Percentiles rank a stretch among this genome's conserved stretches.
Conservation (phyloP, 2,888 invertebrate species). For the Tridacna gigas region DNA sequence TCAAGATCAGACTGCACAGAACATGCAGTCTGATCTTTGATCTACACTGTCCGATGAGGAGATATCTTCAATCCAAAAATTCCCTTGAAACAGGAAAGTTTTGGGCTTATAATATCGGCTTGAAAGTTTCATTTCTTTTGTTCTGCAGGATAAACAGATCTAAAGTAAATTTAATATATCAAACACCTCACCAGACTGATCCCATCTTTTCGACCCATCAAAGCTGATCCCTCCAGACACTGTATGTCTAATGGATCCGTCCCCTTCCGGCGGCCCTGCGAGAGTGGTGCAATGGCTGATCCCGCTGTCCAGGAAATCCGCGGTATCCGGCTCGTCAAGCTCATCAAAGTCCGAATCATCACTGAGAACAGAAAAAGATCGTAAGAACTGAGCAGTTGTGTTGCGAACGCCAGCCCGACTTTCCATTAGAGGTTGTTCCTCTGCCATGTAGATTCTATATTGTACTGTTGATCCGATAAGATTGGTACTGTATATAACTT, state of each 20-base stretch:
- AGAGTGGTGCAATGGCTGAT: not conserved
- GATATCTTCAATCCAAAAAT: too few relatives aligned
- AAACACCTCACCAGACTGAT: constrained; percentile 2
- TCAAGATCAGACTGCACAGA: too few relatives aligned
- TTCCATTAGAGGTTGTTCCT: constrained; percentile 57
- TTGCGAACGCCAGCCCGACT: constrained; percentile 47
- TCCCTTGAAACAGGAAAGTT: too few relatives aligned
- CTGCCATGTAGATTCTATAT: constrained; percentile 16
- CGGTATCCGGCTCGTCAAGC: constrained; percentile 65
- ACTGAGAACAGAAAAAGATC: constrained; percentile 73
- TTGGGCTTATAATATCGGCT: too few relatives aligned
- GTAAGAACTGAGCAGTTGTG: constrained; percentile 65
- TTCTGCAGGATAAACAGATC: too few relatives aligned
- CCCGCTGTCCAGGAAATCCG: constrained; percentile 48
- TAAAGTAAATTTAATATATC: not conserved
- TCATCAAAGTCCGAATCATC: constrained; percentile 75
- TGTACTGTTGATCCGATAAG: not conserved
- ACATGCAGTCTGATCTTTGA: too few relatives aligned
- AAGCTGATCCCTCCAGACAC: constrained; percentile 19
- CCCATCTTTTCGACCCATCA: not conserved
- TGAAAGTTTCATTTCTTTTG: too few relatives aligned
- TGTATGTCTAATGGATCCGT: not conserved
- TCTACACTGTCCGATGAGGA: too few relatives aligned
- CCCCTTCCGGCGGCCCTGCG: not conserved
- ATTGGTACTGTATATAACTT: too few relatives aligned